Conservation (phyloP, 2,797 vertebrate species). For the Crypturellus tataupa region DNA sequence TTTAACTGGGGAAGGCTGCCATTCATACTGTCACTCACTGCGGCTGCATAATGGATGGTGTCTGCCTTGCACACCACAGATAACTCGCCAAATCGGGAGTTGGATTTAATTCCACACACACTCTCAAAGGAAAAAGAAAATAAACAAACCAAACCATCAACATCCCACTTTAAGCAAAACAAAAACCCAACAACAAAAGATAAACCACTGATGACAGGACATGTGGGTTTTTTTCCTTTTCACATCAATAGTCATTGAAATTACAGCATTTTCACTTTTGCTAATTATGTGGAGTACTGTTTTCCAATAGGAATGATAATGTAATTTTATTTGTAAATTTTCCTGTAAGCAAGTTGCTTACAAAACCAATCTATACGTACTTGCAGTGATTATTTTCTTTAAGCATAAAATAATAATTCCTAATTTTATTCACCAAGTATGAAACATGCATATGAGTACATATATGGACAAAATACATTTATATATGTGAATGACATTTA, state of each 20-base stretch:
- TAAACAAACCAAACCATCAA: background rate
- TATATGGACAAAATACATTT: background rate
- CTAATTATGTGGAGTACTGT: slow-evolving; percentile 17
- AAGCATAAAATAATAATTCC: background rate
- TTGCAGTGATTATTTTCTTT: background rate
- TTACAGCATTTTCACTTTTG: slow-evolving; percentile 39
- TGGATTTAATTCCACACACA: slow-evolving; percentile 74
- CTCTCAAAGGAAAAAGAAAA: background rate
- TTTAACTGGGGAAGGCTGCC: slow-evolving; percentile 84
- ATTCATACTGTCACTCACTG: slow-evolving; percentile 85
- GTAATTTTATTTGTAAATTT: background rate
- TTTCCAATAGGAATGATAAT: slow-evolving; percentile 15
- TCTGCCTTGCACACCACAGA: slow-evolving; percentile 86
- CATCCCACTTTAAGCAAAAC: background rate
- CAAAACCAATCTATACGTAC: background rate
- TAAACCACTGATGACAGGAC: slow-evolving; percentile 84
- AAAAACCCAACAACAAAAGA: slow-evolving; percentile 68
- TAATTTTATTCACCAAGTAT: background rate
- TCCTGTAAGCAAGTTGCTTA: background rate
- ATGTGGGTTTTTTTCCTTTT: slow-evolving; percentile 60
- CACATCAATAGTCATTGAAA: slow-evolving; percentile 35
- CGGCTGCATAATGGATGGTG: slow-evolving; percentile 83
- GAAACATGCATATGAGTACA: background rate
- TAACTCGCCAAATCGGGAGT: slow-evolving; percentile 81
- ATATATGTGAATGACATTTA: background rate